phyloP scores from a whole-genome alignment of 2,113 vertebrate genomes.

The Rana temporaria region DNA sequence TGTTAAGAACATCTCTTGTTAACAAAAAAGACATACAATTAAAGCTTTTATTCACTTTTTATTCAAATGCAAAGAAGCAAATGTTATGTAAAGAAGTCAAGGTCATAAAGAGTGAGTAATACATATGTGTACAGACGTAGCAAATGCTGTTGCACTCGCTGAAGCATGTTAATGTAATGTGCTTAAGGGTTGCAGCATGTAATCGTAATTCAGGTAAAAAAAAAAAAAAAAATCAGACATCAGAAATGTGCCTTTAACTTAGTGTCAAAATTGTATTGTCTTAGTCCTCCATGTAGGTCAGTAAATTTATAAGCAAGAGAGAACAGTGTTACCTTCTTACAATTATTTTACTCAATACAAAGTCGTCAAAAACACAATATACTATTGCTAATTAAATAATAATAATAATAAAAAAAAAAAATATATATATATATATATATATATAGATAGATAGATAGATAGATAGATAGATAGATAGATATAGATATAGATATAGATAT shows the following conservation, averaged over 20 bases:
- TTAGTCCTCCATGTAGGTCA: slow-evolving; percentile 6
- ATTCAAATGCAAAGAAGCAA: background rate
- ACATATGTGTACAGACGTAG: slow-evolving; percentile 14
- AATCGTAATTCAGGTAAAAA: slow-evolving; percentile 38
- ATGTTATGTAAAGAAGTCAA: slow-evolving; percentile 8
- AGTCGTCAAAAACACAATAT: too few species aligned
- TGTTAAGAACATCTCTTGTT: too few species aligned
- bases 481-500: too few species aligned
- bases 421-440: background rate
- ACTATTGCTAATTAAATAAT: too few species aligned
- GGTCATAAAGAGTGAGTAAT: slow-evolving; percentile 25
- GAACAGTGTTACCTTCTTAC: background rate
- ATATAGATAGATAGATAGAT: too few species aligned
- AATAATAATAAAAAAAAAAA: too few species aligned
- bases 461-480: too few species aligned
- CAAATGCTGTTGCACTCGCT: slow-evolving; percentile 22
- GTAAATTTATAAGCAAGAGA: slow-evolving; percentile 13
- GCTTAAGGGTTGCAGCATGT: slow-evolving; percentile 17
- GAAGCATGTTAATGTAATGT: slow-evolving; percentile 21
- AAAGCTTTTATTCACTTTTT: background rate
- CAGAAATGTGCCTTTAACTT: slow-evolving; percentile 31
- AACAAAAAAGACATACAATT: background rate
- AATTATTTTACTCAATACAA: too few species aligned
- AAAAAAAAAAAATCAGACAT: slow-evolving; percentile 33
- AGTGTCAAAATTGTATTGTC: slow-evolving; percentile 12